Conservation (phyloP, 2,113 vertebrate species). For the Pogonocichla stellata region DNA sequence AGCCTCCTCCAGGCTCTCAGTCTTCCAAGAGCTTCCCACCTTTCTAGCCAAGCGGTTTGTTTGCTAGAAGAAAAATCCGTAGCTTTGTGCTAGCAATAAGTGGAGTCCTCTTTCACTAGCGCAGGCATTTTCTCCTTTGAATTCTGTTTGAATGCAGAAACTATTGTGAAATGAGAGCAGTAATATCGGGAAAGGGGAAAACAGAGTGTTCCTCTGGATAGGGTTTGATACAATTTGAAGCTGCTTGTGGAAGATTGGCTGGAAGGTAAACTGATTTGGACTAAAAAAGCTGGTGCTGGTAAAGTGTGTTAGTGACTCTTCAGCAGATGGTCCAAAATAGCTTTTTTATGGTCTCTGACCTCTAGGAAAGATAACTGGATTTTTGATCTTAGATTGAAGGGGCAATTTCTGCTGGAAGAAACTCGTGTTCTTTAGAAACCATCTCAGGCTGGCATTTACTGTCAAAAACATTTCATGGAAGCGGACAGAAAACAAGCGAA, state of each 20-base stretch:
- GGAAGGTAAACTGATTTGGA: slow-evolving; percentile 33
- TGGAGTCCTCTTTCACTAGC: background rate
- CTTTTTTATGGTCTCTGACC: background rate
- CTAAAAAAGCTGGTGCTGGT: slow-evolving; percentile 6
- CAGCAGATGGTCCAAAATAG: background rate
- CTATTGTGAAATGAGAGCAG: background rate
- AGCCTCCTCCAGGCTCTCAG: background rate
- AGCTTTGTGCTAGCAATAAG: background rate
- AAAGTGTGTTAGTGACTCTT: slow-evolving; percentile 3
- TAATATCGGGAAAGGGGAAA: background rate
- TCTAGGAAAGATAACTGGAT: background rate
- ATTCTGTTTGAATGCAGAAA: background rate
- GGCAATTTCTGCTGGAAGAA: background rate
- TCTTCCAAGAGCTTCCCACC: slow-evolving; percentile 21
- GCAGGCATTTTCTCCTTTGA: background rate
- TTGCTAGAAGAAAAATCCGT: background rate
- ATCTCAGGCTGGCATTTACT: background rate
- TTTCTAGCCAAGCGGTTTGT: background rate
- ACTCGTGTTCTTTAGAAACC: background rate
- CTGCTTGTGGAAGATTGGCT: slow-evolving; percentile 6
- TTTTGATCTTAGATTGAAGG: background rate
- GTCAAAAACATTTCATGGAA: background rate
- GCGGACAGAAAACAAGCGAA: background rate
- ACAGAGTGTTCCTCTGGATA: background rate
- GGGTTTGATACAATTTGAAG: slow-evolving; percentile 36